A percentile compares a stretch with the other conserved stretches of the same genome.
phyloP scores from a whole-genome alignment of 2,797 vertebrate genomes.

The Myotis pilosus region DNA sequence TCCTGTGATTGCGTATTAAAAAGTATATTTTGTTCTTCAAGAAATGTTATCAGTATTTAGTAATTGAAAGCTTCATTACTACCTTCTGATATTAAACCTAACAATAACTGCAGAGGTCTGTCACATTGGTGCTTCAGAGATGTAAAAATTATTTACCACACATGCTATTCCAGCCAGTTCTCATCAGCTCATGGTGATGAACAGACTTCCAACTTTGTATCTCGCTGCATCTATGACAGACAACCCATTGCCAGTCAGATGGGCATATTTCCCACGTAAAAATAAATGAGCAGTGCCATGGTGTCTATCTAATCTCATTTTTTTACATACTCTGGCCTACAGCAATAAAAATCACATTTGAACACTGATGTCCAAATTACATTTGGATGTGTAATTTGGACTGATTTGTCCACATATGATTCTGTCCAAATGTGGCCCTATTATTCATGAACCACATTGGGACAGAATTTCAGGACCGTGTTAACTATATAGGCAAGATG shows the following conservation, averaged over 20 bases:
- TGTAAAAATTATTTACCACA: not conserved
- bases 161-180: not conserved
- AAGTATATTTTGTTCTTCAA: conserved; percentile 11
- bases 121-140: not conserved
- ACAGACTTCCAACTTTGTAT: not conserved
- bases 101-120: not conserved
- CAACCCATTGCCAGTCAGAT: not conserved
- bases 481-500: not conserved
- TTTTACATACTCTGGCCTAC: not conserved
- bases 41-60: conserved; percentile 11
- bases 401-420: not conserved
- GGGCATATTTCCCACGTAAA: not conserved
- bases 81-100: not conserved
- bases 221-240: not conserved
- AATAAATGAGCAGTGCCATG: conserved; percentile 14
- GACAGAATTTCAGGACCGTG: not conserved
- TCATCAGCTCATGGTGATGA: not conserved
- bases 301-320: not conserved
- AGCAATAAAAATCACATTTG: conserved; percentile 32
- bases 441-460: not conserved
- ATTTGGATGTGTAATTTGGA: not conserved
- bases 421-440: not conserved
- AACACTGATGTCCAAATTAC: not conserved
- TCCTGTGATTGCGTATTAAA: not conserved
- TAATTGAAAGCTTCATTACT: conserved; percentile 7